Base-by-base conservation (phyloP, 2,797 vertebrate genomes). In the Paramormyrops hopkinsi region DNA sequence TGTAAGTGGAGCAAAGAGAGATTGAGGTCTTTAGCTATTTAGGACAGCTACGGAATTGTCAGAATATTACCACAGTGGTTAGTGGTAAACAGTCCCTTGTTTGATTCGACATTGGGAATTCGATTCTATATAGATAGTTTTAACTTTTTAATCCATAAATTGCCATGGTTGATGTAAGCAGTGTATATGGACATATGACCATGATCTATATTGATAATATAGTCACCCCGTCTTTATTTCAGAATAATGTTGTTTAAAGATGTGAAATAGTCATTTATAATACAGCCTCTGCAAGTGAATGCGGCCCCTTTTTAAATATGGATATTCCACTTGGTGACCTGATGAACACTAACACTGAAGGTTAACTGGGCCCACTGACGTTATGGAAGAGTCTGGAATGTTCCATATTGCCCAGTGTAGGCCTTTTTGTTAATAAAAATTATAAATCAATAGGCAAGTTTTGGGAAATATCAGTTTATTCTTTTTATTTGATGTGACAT, bases 11-110 rank as follows among this genome's bases (percentile, higher is more conserved):
- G 83, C 89, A 88, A 41, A 50, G 8, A 0, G 44, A 56, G 90
- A 90, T 91, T 46, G 19, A 87, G 37, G n/a, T 22, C 53, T 44
- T 82, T 29, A 85, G 83, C 48, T 85, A 85, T 85, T 85, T 50
- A 85, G 83, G 83, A 85, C 83, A 51, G 12, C 83, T 51, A 50
- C 14, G 48, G 44, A 85, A 85, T 50, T 85, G 44, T 85, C 22
- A 25, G 83, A 51, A 50, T 46, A 22, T 50, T 29, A 50, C 46
- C 22, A 25, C 48, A 50, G 83, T 85, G 44, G 83, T 25, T 25
- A 48, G 19, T 50, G 44, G 79, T 50, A 46, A 50, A 50, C n/a
- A 51, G 9, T 51, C n/a, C 44, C 48, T 51, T 50, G 44, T 84
- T 84, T 82, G 17, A 22, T 84, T 84, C 46, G 48, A 12, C 48